Conservation (phyloP, 2,113 vertebrate species). For the Saguinus midas region DNA sequence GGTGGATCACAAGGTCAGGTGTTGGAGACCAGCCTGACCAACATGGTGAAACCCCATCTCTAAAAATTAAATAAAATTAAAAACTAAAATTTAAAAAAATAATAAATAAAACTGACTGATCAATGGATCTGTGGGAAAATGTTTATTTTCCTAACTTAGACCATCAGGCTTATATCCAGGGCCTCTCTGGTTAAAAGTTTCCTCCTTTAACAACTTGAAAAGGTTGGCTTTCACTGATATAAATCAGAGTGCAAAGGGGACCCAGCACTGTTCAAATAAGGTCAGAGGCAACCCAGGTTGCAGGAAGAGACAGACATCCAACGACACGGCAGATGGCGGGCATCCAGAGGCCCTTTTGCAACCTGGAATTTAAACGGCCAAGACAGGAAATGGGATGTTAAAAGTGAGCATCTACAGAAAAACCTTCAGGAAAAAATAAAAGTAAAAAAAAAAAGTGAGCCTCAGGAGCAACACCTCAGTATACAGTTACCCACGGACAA, state of each 20-base stretch:
- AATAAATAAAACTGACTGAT: not conserved
- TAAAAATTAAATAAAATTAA: too few species aligned
- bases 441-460: too few species aligned
- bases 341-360: not conserved
- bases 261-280: not conserved
- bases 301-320: not conserved
- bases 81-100: too few species aligned
- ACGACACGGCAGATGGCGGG: not conserved
- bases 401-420: not conserved
- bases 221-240: not conserved
- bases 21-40: too few species aligned
- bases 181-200: slow-evolving; percentile 9
- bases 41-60: too few species aligned
- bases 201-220: not conserved
- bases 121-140: not conserved
- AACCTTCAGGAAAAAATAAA: too few species aligned
- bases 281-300: not conserved
- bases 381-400: not conserved
- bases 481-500: not conserved
- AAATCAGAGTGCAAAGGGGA: not conserved
- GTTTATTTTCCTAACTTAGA: not conserved
- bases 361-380: not conserved
- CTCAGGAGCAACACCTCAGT: not conserved
- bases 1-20: too few species aligned
- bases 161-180: not conserved